Evolutionary conservation across 2,797 vertebrate species (phyloP), one percentile per base, ranked within the genome.

Genomic region (Gephyroberyx darwinii): DNA sequence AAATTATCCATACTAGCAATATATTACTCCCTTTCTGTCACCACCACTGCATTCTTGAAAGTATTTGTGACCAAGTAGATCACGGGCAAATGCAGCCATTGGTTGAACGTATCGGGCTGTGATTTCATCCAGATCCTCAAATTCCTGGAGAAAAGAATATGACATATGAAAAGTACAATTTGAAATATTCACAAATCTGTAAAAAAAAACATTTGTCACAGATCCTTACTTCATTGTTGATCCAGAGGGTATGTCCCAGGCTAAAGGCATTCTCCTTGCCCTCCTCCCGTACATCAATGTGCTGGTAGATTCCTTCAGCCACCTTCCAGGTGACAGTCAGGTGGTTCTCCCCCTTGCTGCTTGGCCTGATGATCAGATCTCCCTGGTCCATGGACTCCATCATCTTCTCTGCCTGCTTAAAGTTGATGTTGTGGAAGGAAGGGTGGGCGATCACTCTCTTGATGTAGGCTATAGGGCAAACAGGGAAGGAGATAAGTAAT

Each of bases 331-430:
- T 99, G 83, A 99, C 97, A 0, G 98, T 99, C 45, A 99, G 93
- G 67, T 99, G 98, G 88, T 98, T 99, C 81, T 98, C 97, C 2
- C 98, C 98, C 82, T 99, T 99, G 93, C 98, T 99, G 88, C 98
- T 99, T 1, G 98, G 98, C 39, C 98, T 93, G 84, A 99, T 98
- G 68, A 99, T 96, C 78, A 98, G 93, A 13, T 99, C 98, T 48
- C 98, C 98, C 90, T 99, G 97, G 92, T 99, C 98, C 94, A 99
- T 94, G 17, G 96, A 94, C 90, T 98, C 98, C 97, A 99, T 99
- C 97, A 99, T 98, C 90, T 98, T 99, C 93, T 99, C 98, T 0
- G 98, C 97, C 93, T 99, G 97, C 91, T 97, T 99, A 88, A 99
- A 99, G 90, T 97, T 99, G 78, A 99, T 99, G 84, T 99, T 99